Base-by-base conservation (phyloP, 2,888 invertebrate species). In the Hydrotaea cyrtoneurina region DNA sequence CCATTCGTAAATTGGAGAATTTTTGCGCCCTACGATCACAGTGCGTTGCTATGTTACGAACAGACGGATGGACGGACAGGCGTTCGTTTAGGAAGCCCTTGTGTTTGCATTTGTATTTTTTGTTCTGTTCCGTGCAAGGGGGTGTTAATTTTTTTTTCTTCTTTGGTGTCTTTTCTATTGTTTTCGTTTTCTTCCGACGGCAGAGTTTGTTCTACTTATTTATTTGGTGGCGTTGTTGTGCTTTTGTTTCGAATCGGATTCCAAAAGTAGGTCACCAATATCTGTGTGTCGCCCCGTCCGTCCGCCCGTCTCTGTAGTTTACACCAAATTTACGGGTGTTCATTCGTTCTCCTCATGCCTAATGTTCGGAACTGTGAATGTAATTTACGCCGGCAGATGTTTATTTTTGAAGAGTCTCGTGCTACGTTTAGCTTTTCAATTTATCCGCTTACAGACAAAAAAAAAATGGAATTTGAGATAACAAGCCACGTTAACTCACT, bases 231-330 rank as follows among this genome's bases (percentile, higher is more conserved):
- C n/a, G 43, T 62, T 82, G 23, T 50, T 80, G 36, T 77, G 71
- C 26, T 55, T 79, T 53, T n/a, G n/a, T 13, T 72, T 75, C 62
- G 71, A 80, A 84, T 81, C 76, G 76, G 78, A 73, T 66, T 75
- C 73, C n/a, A 53, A 50, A 84, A 81, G 81, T 84, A 79, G 84
- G 84, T 84, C 84, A 81, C 10, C 78, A 55, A 23, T 21, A 23
- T 46, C 46, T 46, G 69, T 21, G 31, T 31, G 31, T 31, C 31
- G 31, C n/a, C n/a, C n/a, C n/a, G n/a, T n/a, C 21, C 17, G 66
- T 21, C 66, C 64, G 59, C 26, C 59, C 59, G 7, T 26, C 59
- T 59, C 36, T 64, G 64, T 36, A 64, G 64, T 64, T 64, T 43
- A 66, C 39, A 66, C 36, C n/a, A 36, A 39, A 39, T 66, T 69